These are phyloP conservation scores for Ephialtes manifestator DNA, from an alignment of 2,888 invertebrate genomes.

Conservation along the genomic window DNA sequence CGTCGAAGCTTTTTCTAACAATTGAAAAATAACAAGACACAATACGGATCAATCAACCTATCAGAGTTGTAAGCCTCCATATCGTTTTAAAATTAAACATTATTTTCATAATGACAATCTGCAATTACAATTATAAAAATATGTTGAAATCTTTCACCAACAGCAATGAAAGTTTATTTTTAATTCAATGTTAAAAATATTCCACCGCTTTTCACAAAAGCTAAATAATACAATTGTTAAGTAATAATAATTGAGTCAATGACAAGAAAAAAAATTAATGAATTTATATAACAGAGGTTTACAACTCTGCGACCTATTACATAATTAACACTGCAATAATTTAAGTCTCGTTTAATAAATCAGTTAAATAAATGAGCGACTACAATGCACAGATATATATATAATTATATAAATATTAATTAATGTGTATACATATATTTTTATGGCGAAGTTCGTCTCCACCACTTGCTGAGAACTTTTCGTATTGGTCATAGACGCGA, in stretches of 20 bases:
- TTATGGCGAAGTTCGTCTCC: conserved; percentile 1
- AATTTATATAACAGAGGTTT: no score
- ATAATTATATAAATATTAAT: conserved; percentile 16
- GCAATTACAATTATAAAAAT: no score
- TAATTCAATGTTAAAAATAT: no score
- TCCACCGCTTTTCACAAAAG: no score
- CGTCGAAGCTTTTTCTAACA: conserved; percentile 67
- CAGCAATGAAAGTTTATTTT: no score
- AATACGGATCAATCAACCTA: conserved; percentile 61
- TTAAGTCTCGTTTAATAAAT: conserved; percentile 46
- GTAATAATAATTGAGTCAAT: no score
- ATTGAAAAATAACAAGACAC: conserved; percentile 52
- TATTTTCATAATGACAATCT: no score
- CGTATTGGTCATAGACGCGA: background rate
- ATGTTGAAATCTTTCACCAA: no score
- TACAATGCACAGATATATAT: conserved; percentile 62
- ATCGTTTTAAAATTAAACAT: no score
- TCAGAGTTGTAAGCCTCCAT: no score
- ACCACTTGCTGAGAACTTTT: conserved; percentile 13
- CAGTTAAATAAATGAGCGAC: conserved; percentile 67
- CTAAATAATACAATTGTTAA: no score
- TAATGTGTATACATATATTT: conserved; percentile 26
- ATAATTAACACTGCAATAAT: conserved; percentile 65
- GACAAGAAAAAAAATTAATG: no score
- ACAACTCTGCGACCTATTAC: conserved; percentile 27